Evolutionary conservation across 2,113 vertebrate species (phyloP).

Genomic region (Hippocampus guttulatus): DNA sequence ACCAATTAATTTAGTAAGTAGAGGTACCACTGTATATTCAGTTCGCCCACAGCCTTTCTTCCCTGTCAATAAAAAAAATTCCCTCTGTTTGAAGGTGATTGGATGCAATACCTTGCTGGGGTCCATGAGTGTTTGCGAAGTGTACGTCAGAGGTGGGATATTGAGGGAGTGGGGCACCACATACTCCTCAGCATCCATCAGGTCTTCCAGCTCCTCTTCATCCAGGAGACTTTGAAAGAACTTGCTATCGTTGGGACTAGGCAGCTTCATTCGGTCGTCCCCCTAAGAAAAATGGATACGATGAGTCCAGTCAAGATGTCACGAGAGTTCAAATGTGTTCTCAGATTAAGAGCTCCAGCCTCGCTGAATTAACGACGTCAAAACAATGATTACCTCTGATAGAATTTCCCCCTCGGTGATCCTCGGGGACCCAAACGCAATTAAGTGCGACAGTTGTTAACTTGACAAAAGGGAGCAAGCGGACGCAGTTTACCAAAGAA

Average conservation of each 20-base stretch:
- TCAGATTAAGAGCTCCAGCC: background rate
- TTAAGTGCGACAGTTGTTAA: background rate
- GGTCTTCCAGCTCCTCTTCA: slow-evolving; percentile 93
- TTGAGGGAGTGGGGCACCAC: slow-evolving; percentile 91
- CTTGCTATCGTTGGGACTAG: slow-evolving; percentile 95
- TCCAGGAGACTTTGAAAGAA: slow-evolving; percentile 97
- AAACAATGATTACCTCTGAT: background rate
- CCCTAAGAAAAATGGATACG: slow-evolving; percentile 70
- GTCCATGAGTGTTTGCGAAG: slow-evolving; percentile 86
- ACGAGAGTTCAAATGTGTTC: background rate
- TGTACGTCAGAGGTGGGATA: slow-evolving; percentile 88
- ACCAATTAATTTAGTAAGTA: too few relatives aligned
- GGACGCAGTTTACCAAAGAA: background rate
- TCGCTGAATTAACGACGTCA: background rate
- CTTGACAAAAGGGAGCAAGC: background rate
- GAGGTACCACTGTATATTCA: too few relatives aligned
- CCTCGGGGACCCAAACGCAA: background rate
- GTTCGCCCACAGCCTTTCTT: too few relatives aligned
- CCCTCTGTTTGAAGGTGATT: background rate
- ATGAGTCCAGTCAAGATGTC: slow-evolving; percentile 1
- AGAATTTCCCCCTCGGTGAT: background rate
- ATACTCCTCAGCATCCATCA: slow-evolving; percentile 99
- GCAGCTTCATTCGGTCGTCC: slow-evolving; percentile 96
- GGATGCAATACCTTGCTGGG: slow-evolving; percentile 73
- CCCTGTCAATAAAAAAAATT: too few relatives aligned